These are phyloP conservation scores for Chironomus tentans DNA, from an alignment of 2,888 invertebrate genomes.

Conservation along the genomic window DNA sequence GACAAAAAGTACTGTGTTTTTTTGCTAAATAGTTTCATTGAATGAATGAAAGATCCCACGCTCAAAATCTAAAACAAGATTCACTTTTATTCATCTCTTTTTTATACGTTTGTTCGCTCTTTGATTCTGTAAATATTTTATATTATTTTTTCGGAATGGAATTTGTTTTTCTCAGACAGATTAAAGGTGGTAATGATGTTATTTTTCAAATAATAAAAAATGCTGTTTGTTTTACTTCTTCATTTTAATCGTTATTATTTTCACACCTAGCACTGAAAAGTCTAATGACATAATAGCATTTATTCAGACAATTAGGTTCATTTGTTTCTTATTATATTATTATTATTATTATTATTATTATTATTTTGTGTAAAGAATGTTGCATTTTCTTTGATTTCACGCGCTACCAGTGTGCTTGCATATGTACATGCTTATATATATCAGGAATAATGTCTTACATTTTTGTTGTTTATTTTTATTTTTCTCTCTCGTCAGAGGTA, in stretches of 20 bases:
- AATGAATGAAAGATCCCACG: slow-evolving; percentile 19
- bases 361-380: neutral
- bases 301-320: slow-evolving; percentile 14
- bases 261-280: slow-evolving; percentile 17
- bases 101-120: neutral
- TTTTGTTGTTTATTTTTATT: no score
- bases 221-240: neutral
- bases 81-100: slow-evolving; percentile 22
- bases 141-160: neutral
- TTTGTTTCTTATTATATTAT: slow-evolving; percentile 6
- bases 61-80: slow-evolving; percentile 19
- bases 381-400: neutral
- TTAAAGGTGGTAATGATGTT: slow-evolving; percentile 7
- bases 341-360: no score
- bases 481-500: no score
- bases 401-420: neutral
- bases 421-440: no score
- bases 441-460: no score
- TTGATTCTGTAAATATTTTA: neutral
- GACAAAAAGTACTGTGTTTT: no score
- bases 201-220: neutral
- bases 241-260: slow-evolving; percentile 13
- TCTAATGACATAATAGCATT: slow-evolving; percentile 23
- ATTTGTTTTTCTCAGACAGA: slow-evolving; percentile 23
- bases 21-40: neutral